A percentile compares a stretch with the other conserved stretches of the same genome.
These are phyloP conservation scores for Tribolium madens DNA, from an alignment of 1,140 invertebrate species.

Conservation along the genomic window DNA sequence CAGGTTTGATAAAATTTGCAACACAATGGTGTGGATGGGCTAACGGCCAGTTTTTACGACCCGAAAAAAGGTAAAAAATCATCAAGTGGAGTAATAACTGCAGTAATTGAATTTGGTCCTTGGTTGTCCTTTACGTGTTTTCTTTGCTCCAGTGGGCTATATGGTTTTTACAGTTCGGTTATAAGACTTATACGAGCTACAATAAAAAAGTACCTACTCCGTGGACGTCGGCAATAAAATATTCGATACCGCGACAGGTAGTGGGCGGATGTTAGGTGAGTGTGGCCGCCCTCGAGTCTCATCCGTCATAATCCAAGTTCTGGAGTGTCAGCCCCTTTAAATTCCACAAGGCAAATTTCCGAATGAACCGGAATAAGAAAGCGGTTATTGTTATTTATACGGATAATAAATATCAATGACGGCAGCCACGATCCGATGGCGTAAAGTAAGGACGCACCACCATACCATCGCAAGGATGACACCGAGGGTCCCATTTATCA, in stretches of 20 bases:
- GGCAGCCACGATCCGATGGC: slow-evolving; percentile 29
- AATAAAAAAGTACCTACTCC: slow-evolving; percentile 46
- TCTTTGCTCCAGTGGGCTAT: slow-evolving; percentile 3
- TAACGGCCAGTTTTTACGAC: no score
- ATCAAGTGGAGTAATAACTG: slow-evolving; percentile 9
- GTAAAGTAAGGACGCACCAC: slow-evolving; percentile 38
- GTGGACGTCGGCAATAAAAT: slow-evolving; percentile 47
- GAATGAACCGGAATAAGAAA: slow-evolving; percentile 54
- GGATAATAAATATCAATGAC: slow-evolving; percentile 55
- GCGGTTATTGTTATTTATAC: slow-evolving; percentile 52
- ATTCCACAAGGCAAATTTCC: slow-evolving; percentile 50
- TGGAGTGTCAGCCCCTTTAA: slow-evolving; percentile 36
- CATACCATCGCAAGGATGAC: slow-evolving; percentile 41
- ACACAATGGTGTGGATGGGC: no score
- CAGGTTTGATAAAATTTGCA: no score
- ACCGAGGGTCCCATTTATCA: slow-evolving; percentile 52
- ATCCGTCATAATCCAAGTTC: slow-evolving; percentile 30
- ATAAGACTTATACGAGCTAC: slow-evolving; percentile 49
- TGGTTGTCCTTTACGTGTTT: slow-evolving; percentile 29
- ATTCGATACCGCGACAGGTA: slow-evolving; percentile 38
- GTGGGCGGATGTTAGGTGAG: slow-evolving; percentile 18
- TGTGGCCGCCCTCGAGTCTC: slow-evolving; percentile 24
- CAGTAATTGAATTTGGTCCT: slow-evolving; percentile 31
- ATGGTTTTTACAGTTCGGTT: slow-evolving; percentile 46
- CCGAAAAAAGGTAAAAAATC: background rate